Percentiles rank a stretch among this genome's conserved stretches.
Conservation (phyloP, 1,140 invertebrate genomes). For the Sarcophaga bullata region DNA sequence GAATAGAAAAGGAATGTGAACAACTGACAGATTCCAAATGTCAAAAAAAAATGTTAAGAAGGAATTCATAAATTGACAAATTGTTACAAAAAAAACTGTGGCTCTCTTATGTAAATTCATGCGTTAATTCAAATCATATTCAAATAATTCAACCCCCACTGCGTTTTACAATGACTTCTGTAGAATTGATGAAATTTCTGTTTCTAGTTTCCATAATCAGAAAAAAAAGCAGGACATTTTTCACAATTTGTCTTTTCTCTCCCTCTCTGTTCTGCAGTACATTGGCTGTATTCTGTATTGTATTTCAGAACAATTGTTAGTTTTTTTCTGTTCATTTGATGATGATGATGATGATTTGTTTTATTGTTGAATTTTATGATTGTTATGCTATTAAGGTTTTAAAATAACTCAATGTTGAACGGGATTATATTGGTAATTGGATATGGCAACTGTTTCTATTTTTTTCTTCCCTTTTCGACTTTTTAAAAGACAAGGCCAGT, state of each 20-base stretch:
- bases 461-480: too few relatives aligned
- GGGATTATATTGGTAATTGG: slow-evolving; percentile 39
- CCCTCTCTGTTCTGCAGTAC: too few relatives aligned
- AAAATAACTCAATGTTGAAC: slow-evolving; percentile 33
- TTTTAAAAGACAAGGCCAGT: too few relatives aligned
- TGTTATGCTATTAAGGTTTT: slow-evolving; percentile 22
- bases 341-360: background rate
- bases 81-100: slow-evolving; percentile 1
- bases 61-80: slow-evolving; percentile 30
- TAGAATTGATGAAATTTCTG: background rate
- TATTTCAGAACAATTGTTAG: too few relatives aligned
- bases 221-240: background rate
- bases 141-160: slow-evolving; percentile 38
- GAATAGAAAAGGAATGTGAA: slow-evolving; percentile 19
- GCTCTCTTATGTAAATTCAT: background rate
- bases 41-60: background rate
- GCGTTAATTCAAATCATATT: slow-evolving; percentile 36
- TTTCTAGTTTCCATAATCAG: background rate
- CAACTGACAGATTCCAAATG: slow-evolving; percentile 39
- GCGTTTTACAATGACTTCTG: background rate
- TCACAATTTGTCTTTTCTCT: background rate
- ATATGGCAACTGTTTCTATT: slow-evolving; percentile 38
- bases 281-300: too few relatives aligned
- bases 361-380: background rate
- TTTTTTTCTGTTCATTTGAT: too few relatives aligned